Conservation (phyloP, 2,113 vertebrate genomes). For the Centrocercus urophasianus region DNA sequence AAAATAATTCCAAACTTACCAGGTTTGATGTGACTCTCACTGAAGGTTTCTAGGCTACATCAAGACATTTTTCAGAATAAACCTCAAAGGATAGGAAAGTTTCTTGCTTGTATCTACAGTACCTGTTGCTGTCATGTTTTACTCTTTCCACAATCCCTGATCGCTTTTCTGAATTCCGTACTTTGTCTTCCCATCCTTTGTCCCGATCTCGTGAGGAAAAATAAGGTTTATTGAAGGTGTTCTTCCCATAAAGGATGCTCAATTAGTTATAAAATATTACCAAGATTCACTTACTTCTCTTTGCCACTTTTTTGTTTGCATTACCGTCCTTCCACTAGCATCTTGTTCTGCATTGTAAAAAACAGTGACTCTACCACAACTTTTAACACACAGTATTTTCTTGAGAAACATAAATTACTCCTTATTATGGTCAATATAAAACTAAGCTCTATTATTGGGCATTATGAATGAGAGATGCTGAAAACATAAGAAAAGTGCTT, state of each 20-base stretch:
- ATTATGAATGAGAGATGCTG: not conserved
- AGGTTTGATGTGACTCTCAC: not conserved
- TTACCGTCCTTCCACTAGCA: not conserved
- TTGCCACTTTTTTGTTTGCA: not conserved
- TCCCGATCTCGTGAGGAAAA: not conserved
- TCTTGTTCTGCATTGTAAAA: not conserved
- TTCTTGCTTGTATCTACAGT: not conserved
- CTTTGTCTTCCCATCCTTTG: not conserved
- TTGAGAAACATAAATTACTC: fast-evolving
- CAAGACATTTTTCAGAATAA: not conserved
- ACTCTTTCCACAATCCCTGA: not conserved
- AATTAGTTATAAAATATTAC: not conserved
- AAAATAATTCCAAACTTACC: not conserved
- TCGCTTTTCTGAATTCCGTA: not conserved
- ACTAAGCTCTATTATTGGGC: not conserved
- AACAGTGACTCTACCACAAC: not conserved
- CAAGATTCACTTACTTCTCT: not conserved
- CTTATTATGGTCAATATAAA: not conserved
- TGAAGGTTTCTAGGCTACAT: not conserved
- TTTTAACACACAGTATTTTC: not conserved
- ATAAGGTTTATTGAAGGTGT: not conserved
- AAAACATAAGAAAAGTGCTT: not conserved
- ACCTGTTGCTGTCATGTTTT: not conserved
- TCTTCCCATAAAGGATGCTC: not conserved
- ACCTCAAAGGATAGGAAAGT: not conserved